These are phyloP conservation scores for Nomada fucata DNA, from an alignment of 2,888 invertebrate genomes.

Conservation along the genomic window DNA sequence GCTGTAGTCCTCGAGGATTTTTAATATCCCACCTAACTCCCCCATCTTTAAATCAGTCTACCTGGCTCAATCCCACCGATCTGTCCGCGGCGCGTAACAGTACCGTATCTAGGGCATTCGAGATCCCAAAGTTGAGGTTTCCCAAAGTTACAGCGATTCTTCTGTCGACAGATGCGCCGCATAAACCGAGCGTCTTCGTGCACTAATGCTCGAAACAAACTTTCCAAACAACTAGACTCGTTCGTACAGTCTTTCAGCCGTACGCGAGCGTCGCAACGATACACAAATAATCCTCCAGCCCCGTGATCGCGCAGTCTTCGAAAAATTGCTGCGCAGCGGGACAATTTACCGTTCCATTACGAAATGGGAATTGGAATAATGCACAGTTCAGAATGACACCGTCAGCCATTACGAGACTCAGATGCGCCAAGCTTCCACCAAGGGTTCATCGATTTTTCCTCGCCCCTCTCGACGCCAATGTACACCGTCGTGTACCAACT, in stretches of 20 bases:
- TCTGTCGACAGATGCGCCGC: background rate
- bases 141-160: conserved; percentile 4
- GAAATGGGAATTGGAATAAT: background rate
- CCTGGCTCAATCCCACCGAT: too few species aligned
- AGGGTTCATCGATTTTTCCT: background rate
- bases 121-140: background rate
- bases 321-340: background rate
- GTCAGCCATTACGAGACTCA: too few species aligned
- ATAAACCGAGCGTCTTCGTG: background rate
- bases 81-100: too few species aligned
- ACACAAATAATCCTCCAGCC: background rate
- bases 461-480: background rate
- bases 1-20: too few species aligned
- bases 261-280: conserved; percentile 11
- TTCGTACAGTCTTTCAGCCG: background rate
- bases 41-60: too few species aligned
- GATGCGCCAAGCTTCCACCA: background rate
- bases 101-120: background rate
- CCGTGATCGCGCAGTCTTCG: background rate
- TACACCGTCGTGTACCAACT: background rate
- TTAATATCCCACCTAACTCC: too few species aligned
- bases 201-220: background rate
- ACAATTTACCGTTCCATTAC: background rate
- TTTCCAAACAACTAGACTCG: conserved; percentile 6
- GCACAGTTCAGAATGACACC: too few species aligned